phyloP scores from a whole-genome alignment of 2,888 invertebrate genomes.

The Onchidella celtica region DNA sequence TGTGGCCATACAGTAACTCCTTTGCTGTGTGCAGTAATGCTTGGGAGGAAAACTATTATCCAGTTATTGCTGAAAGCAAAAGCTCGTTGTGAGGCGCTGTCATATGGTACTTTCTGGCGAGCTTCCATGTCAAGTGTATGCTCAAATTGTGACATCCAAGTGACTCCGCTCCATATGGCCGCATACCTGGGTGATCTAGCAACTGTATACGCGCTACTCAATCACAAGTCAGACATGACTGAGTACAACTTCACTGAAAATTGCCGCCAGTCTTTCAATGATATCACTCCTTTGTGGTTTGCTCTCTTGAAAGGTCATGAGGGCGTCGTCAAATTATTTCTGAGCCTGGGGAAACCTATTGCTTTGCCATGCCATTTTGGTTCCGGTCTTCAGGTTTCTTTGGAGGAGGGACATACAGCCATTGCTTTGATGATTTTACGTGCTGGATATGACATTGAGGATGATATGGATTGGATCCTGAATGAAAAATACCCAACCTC shows the following conservation, averaged over 20 bases:
- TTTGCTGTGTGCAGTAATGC: slow-evolving; percentile 51
- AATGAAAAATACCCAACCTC: slow-evolving; percentile 43
- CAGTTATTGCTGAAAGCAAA: slow-evolving; percentile 43
- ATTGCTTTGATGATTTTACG: slow-evolving; percentile 46
- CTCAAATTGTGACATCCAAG: slow-evolving; percentile 50
- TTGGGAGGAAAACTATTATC: slow-evolving; percentile 20
- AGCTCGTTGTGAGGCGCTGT: slow-evolving; percentile 40
- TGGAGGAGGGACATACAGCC: slow-evolving; percentile 47
- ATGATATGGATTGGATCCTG: slow-evolving; percentile 54
- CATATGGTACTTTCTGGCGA: slow-evolving; percentile 51
- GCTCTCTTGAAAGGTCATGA: slow-evolving; percentile 48
- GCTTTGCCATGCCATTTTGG: slow-evolving; percentile 54
- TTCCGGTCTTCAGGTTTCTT: slow-evolving; percentile 49
- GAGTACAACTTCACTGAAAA: slow-evolving; percentile 35
- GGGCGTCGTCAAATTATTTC: slow-evolving; percentile 44
- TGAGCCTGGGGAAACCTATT: slow-evolving; percentile 47
- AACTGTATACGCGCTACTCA: slow-evolving; percentile 35
- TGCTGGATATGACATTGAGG: slow-evolving; percentile 50
- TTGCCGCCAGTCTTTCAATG: slow-evolving; percentile 35
- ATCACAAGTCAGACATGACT: slow-evolving; percentile 7
- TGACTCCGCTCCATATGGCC: slow-evolving; percentile 52
- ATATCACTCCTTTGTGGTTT: slow-evolving; percentile 54
- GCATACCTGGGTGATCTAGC: slow-evolving; percentile 49
- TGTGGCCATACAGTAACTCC: slow-evolving; percentile 54
- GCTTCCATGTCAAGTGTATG: slow-evolving; percentile 47